A percentile compares a stretch with the other conserved stretches of the same genome.
Conservation (phyloP, 2,113 vertebrate genomes). For the Notiomystis cincta region DNA sequence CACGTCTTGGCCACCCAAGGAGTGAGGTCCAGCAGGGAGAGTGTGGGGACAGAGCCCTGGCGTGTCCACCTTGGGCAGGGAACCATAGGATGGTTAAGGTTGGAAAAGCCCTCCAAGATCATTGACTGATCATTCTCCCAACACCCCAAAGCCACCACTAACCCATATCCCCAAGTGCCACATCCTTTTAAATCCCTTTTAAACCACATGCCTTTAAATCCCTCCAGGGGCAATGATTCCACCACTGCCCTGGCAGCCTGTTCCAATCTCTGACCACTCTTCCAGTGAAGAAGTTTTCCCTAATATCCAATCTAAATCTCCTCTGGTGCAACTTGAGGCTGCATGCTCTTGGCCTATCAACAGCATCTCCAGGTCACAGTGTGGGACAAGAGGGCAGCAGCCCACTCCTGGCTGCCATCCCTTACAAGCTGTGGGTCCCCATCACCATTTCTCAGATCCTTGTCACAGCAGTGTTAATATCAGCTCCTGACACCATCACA, state of each 20-base stretch:
- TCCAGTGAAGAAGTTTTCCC: not conserved
- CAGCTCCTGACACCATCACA: not conserved
- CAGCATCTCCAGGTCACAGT: not conserved
- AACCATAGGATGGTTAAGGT: rapidly evolving
- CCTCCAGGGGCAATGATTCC: not conserved
- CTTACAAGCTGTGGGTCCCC: not conserved
- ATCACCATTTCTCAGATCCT: not conserved
- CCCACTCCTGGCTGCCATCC: not conserved
- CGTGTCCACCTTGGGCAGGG: rapidly evolving
- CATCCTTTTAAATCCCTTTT: not conserved
- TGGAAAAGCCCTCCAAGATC: not conserved
- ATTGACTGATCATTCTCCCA: rapidly evolving
- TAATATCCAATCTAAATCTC: not conserved
- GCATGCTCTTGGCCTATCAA: not conserved
- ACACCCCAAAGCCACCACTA: rapidly evolving
- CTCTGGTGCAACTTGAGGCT: not conserved
- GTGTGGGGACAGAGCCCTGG: not conserved
- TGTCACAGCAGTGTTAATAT: not conserved
- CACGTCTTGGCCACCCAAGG: not conserved
- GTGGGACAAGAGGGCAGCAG: not conserved
- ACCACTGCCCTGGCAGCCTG: not conserved
- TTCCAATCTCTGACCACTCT: not conserved
- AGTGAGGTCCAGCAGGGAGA: rapidly evolving
- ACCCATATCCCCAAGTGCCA: rapidly evolving
- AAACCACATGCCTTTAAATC: not conserved